phyloP scores from a whole-genome alignment of 2,888 invertebrate species.

The Onthophagus sagittarius region DNA sequence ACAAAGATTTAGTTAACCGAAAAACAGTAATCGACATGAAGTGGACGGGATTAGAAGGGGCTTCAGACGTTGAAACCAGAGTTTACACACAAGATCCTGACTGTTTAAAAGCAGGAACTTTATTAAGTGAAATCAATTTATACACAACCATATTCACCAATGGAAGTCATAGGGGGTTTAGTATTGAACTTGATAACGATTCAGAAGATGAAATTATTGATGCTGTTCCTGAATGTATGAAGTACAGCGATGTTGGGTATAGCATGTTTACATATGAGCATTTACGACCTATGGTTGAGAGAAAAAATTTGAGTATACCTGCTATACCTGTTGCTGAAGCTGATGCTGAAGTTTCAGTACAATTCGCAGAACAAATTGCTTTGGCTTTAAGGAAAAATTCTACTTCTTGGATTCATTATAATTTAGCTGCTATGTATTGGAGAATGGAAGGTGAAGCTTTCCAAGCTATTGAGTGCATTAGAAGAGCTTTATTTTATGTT shows the following conservation, averaged over 20 bases:
- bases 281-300: constrained; percentile 54
- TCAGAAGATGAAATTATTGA: constrained; percentile 37
- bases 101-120: constrained; percentile 62
- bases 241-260: constrained; percentile 56
- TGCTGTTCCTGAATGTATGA: constrained; percentile 40
- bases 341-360: constrained; percentile 44
- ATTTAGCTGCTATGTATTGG: constrained; percentile 78
- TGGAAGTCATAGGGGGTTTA: constrained; percentile 53
- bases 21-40: constrained; percentile 62
- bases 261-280: constrained; percentile 64
- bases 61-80: constrained; percentile 59
- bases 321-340: constrained; percentile 53
- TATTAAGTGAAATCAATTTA: constrained; percentile 64
- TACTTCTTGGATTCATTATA: constrained; percentile 76
- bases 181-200: constrained; percentile 32
- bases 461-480: constrained; percentile 76
- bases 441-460: constrained; percentile 67
- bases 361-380: constrained; percentile 63
- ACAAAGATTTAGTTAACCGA: constrained; percentile 60
- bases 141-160: constrained; percentile 59
- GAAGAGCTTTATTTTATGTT: constrained; percentile 70
- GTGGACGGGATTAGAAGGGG: constrained; percentile 56
- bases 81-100: constrained; percentile 59
- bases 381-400: constrained; percentile 61
- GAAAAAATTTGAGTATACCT: constrained; percentile 51